Percentiles rank a stretch among this genome's conserved stretches.
These are phyloP conservation scores for Leptinotarsa tumamoca DNA, from an alignment of 2,888 invertebrate genomes.

Conservation along the genomic window DNA sequence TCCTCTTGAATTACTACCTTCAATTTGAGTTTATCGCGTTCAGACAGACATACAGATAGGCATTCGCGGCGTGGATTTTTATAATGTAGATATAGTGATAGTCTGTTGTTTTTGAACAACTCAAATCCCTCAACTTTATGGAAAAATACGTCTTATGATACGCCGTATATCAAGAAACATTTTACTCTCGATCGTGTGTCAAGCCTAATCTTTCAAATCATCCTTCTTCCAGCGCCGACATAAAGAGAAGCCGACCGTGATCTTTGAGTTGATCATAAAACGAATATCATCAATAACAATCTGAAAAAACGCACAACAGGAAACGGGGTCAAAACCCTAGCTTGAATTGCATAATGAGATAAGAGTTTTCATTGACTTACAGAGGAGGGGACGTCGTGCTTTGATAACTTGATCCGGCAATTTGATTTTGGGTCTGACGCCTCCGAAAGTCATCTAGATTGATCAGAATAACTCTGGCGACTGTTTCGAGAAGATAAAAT, in stretches of 20 bases:
- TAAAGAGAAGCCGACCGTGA: neutral
- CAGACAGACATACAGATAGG: too few species aligned
- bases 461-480: too few species aligned
- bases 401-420: neutral
- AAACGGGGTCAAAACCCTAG: slow-evolving; percentile 13
- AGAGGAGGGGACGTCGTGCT: neutral
- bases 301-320: slow-evolving; percentile 4
- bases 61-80: too few species aligned
- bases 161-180: too few species aligned
- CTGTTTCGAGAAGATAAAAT: too few species aligned
- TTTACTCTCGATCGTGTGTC: neutral
- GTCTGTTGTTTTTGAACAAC: too few species aligned
- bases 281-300: slow-evolving; percentile 14
- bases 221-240: neutral
- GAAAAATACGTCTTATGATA: too few species aligned
- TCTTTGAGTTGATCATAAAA: neutral
- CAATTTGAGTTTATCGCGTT: too few species aligned
- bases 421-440: neutral
- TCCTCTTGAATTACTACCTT: too few species aligned
- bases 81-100: too few species aligned
- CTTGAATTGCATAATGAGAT: slow-evolving; percentile 9
- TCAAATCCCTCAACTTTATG: too few species aligned
- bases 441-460: too few species aligned
- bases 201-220: neutral
- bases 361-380: neutral